phyloP scores from a whole-genome alignment of 2,888 invertebrate genomes.

The Lasioglossum villosulum region DNA sequence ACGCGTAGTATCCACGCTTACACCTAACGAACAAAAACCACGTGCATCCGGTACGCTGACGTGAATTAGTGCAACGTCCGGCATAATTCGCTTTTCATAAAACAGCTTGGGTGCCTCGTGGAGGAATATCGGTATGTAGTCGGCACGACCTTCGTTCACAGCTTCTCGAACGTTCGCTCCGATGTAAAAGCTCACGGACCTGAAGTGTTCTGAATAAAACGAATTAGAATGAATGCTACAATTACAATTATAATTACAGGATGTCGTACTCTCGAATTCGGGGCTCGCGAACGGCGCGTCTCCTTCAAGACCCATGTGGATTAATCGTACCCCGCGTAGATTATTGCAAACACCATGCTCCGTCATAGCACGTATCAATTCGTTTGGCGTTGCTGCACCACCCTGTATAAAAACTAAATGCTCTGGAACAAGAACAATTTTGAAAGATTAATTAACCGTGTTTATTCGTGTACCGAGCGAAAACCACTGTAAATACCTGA shows the following conservation, averaged over 20 bases:
- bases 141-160: conserved; percentile 86
- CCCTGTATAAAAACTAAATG: conserved; percentile 87
- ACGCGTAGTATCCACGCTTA: conserved; percentile 87
- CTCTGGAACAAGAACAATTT: conserved; percentile 79
- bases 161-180: conserved; percentile 86
- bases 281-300: conserved; percentile 85
- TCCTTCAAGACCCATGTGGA: conserved; percentile 88
- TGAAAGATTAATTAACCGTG: background rate
- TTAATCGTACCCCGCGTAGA: conserved; percentile 85
- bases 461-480: background rate
- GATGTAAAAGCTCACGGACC: conserved; percentile 87
- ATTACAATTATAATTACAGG: background rate
- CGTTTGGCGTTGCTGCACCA: conserved; percentile 87
- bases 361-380: conserved; percentile 86
- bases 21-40: conserved; percentile 88
- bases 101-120: conserved; percentile 88
- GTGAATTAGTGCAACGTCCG: conserved; percentile 86
- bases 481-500: conserved; percentile 71
- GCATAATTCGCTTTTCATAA: conserved; percentile 85
- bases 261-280: conserved; percentile 85
- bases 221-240: background rate
- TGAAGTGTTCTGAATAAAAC: conserved; percentile 85
- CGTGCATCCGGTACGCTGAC: conserved; percentile 87
- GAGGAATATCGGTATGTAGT: conserved; percentile 87
- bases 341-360: conserved; percentile 85